A percentile compares a stretch with the other conserved stretches of the same genome.
Conservation (phyloP, 2,888 invertebrate species). For the Epirrita christyi region DNA sequence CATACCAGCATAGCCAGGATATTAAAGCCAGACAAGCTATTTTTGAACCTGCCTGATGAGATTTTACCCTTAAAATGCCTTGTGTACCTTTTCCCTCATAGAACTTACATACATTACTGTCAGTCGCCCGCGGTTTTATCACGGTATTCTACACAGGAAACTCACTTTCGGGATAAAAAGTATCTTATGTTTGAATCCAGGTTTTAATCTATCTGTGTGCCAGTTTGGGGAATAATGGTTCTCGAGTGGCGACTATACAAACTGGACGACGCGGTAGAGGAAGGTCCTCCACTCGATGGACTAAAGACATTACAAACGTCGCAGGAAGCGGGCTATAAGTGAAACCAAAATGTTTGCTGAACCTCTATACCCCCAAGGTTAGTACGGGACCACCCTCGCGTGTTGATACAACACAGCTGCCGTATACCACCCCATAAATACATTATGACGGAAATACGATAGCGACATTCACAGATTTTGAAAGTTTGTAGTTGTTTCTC, state of each 20-base stretch:
- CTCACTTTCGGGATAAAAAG: too few species aligned
- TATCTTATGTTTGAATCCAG: too few species aligned
- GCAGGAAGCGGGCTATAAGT: constrained; percentile 1
- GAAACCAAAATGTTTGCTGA: constrained; percentile 5
- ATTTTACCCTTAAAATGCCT: neutral
- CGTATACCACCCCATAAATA: constrained; percentile 14
- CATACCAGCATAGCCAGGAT: neutral
- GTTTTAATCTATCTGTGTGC: too few species aligned
- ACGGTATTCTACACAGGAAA: too few species aligned
- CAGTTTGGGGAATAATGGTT: too few species aligned
- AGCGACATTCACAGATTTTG: constrained; percentile 32
- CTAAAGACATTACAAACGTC: too few species aligned
- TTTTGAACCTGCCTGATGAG: neutral
- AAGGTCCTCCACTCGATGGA: too few species aligned
- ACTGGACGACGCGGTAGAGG: too few species aligned
- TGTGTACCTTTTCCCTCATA: too few species aligned
- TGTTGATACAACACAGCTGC: constrained; percentile 33
- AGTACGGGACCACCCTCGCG: constrained; percentile 26
- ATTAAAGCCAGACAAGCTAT: neutral
- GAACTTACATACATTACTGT: too few species aligned
- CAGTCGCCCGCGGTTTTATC: too few species aligned
- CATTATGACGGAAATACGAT: constrained; percentile 55
- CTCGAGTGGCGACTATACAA: too few species aligned
- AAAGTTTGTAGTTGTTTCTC: neutral
- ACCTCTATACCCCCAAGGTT: constrained; percentile 2